Base-by-base conservation (phyloP, 1,140 invertebrate species). In the Venustaconcha ellipsiformis region DNA sequence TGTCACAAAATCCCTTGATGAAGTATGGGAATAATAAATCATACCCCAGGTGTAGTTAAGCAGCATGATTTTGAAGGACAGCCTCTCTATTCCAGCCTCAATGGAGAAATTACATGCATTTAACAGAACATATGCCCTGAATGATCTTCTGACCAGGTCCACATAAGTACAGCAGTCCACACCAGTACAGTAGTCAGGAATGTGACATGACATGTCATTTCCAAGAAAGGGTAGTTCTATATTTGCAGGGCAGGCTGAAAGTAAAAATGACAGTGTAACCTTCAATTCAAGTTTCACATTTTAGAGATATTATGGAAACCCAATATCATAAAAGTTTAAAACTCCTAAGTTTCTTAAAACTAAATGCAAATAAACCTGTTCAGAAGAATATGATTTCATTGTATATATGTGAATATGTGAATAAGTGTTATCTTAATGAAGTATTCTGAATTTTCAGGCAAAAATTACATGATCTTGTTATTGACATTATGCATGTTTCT, bases 21-120 rank as follows among this genome's bases (percentile, higher is more conserved):
- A 48, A 48, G 37, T 11, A 48, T 60, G 15, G n/a, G 13, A 17
- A 48, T 18, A 57, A 63, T 26, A 55, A n/a, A 26, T 56, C 76
- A 57, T 71, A 80, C 78, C 78, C 74, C 74, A 80, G 2, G 72
- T 62, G 58, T 80, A 80, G 55, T 64, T 67, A 13, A 80, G 55
- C 11, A 80, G 64, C 2, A 56, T 20, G 15, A 72, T 70, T 23
- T 79, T 57, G 55, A 68, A 23, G 17, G 64, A 62, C 8, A 79
- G 48, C 60, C 72, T 77, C 57, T 81, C 82, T 72, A 83, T 81
- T n/a, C 75, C 75, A 14, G 80, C 64, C 14, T 26, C 76, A 13
- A 83, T 26, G 57, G 62, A 75, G 48, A 74, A 70, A 11, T 59
- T 69, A 62, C 82, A 83, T 18, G 78, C 57, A 23, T 83, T 71